Base-by-base conservation (phyloP, 2,888 invertebrate genomes). In the Nymphalis c-album region DNA sequence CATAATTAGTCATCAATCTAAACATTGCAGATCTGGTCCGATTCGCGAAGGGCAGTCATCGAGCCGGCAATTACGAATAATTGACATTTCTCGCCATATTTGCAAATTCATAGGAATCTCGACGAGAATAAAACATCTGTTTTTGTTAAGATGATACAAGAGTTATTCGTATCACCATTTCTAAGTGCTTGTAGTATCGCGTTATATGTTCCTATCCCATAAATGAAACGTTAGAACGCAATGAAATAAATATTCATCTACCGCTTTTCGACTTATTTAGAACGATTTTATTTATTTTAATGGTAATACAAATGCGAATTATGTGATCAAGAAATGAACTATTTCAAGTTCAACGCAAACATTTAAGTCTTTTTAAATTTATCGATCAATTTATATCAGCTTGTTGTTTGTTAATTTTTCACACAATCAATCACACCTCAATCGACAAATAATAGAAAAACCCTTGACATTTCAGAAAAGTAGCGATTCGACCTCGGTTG, bases 401-500 rank as follows among this genome's bases (percentile, higher is more conserved):
- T 40, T 1, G 18, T 31, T 4, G 18, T 40, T 31, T 0, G 53
- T 55, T 26, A 35, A 18, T 31, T 55, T 60, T 67, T 61, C 47
- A 64, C 61, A 64, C 51, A 35, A 60, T 64, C 63, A 68, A 71
- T 65, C 68, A 74, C 64, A 67, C 63, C 61, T 70, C 69, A 59
- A 65, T 67, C 65, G 64, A 47, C 74, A 73, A 74, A 76, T 73
- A 77, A 78, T 73, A 75, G 74, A 77, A 73, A 80, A 86, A 84
- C 86, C 88, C 88, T 87, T 90, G 90, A 90, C 89, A 90, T 90
- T 89, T 88, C 76, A 84, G 78, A 74, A 76, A 78, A 84, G 80
- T 79, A 77, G 76, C 84, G 75, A 78, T 78, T 60, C 76, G 85
- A 78, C 88, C 87, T 88, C 85, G 82, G 64, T 51, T 74, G 71